Conservation (phyloP, 2,888 invertebrate species). For the Thera obeliscata region DNA sequence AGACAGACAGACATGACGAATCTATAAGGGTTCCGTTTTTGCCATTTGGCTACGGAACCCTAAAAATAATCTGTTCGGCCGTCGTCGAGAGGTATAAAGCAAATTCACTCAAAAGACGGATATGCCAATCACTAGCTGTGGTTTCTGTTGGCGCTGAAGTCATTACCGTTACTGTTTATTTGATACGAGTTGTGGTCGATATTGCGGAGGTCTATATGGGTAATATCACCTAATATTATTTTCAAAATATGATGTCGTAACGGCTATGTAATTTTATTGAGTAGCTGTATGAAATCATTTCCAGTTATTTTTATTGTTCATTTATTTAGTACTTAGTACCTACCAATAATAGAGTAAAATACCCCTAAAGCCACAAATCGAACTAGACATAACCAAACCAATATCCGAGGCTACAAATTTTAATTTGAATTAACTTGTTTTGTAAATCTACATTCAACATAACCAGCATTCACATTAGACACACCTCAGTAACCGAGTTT, state of each 20-base stretch:
- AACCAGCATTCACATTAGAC: not conserved
- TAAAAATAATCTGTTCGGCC: not conserved
- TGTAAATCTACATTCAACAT: not conserved
- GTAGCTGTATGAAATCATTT: not conserved
- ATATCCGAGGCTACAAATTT: no score
- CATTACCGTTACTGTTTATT: slow-evolving; percentile 42
- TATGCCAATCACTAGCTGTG: slow-evolving; percentile 36
- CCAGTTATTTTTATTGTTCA: not conserved
- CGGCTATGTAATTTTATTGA: not conserved
- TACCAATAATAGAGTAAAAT: no score
- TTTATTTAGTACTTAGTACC: no score
- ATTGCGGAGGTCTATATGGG: slow-evolving; percentile 26
- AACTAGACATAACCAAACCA: no score
- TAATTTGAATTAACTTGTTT: no score
- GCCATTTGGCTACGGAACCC: no score
- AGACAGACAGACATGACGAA: no score
- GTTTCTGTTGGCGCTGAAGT: slow-evolving; percentile 44
- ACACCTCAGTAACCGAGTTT: slow-evolving; percentile 2
- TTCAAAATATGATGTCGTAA: not conserved
- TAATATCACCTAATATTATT: not conserved
- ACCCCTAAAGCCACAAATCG: no score
- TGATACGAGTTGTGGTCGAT: slow-evolving; percentile 46
- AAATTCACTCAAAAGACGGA: not conserved
- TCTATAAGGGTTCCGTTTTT: no score
- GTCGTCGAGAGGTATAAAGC: no score